phyloP scores from a whole-genome alignment of 2,113 vertebrate species.

The Charina bottae region DNA sequence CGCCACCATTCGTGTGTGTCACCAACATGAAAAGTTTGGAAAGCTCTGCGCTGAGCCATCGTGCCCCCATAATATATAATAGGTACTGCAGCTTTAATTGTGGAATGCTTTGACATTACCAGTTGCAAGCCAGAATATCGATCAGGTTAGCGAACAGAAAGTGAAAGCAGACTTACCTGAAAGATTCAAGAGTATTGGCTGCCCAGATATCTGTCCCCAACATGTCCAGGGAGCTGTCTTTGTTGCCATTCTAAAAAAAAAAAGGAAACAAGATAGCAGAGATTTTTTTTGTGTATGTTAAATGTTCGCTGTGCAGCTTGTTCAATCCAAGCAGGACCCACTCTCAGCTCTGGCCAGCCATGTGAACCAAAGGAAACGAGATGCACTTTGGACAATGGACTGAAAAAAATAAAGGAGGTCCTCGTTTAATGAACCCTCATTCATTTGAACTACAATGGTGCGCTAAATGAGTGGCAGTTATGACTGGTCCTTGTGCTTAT shows the following conservation, averaged over 20 bases:
- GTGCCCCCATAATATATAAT: too few species aligned
- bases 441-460: too few species aligned
- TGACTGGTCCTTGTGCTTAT: background rate
- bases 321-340: background rate
- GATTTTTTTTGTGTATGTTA: constrained; percentile 22
- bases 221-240: constrained; percentile 88
- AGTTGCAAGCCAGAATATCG: background rate
- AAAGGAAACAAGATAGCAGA: constrained; percentile 12
- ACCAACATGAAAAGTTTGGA: too few species aligned
- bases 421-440: too few species aligned
- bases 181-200: constrained; percentile 92
- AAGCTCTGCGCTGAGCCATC: too few species aligned
- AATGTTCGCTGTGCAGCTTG: background rate
- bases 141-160: background rate
- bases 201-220: constrained; percentile 98
- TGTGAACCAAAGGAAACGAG: background rate
- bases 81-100: too few species aligned
- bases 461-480: too few species aligned
- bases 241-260: constrained; percentile 88
- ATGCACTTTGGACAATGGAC: background rate
- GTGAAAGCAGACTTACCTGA: constrained; percentile 77
- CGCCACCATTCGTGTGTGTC: too few species aligned
- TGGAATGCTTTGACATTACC: background rate
- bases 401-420: background rate
- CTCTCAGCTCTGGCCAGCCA: background rate